Evolutionary conservation across 2,797 vertebrate genomes (phyloP), one percentile per base, ranked within the genome.

Genomic region (Anableps anableps): DNA sequence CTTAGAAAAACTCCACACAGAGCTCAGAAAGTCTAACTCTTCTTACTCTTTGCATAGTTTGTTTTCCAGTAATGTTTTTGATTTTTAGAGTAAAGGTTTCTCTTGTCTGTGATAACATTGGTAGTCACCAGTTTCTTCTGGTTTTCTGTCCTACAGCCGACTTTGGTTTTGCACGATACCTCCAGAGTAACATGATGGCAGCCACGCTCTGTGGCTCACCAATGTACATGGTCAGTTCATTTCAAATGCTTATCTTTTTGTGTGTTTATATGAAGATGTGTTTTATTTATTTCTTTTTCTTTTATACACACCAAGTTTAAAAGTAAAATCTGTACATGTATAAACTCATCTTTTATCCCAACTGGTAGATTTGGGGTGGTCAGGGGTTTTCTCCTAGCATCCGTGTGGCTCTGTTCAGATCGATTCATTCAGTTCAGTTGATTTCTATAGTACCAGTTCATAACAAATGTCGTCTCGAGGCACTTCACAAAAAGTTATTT

Each of bases 141-240:
- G 79, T 31, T 10, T 60, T 86, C 50, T 80, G 76, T 86, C 82
- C 91, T 88, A 72, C 94, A 99, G 98, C 98, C 93, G 98, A 99
- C 94, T 99, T 99, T 94, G 98, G 98, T 74, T 99, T 99, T 85
- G 98, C 98, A 80, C 97, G 98, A 68, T 99, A 99, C 82, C 97
- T 99, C 66, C 98, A 99, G 89, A 99, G 97, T 95, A 99, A 99
- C 94, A 99, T 99, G 97, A 99, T 99, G 98, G 98, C 98, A n/a
- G 98, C 98, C 84, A 99, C 98, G 0, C 93, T 99, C 3, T 99
- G 98, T 81, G 98, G 98, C 23, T 99, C 98, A 45, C 98, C 98
- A 0, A 99, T 99, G 98, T 99, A 99, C 87, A 99, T 99, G 98
- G 98, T 99, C 38, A 93, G 90, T 92, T 53, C 74, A 50, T 71